Evolutionary conservation across 2,113 vertebrate species (phyloP).

Genomic region (Rhineura floridana): DNA sequence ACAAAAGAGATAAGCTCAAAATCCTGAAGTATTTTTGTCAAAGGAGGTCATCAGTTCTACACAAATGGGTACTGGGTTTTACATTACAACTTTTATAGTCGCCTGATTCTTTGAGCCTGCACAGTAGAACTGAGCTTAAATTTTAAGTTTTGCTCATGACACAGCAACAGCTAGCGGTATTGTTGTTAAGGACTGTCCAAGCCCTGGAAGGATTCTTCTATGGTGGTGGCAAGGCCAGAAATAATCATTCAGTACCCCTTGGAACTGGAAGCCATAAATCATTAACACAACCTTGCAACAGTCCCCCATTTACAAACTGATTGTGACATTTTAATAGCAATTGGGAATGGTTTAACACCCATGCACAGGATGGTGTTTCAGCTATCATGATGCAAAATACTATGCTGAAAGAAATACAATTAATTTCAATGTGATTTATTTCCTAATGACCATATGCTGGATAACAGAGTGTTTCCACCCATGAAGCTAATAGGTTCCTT

Average conservation of each 20-base stretch:
- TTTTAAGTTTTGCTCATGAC: background rate
- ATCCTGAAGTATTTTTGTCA: background rate
- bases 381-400: background rate
- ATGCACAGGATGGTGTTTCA: background rate
- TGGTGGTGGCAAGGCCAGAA: background rate
- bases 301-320: background rate
- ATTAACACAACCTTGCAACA: background rate
- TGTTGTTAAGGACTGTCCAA: background rate
- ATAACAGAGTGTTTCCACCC: background rate
- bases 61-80: background rate
- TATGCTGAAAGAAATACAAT: background rate
- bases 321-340: background rate
- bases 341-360: background rate
- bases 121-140: background rate
- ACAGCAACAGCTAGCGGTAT: background rate
- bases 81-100: background rate
- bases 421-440: background rate
- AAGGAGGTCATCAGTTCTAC: background rate
- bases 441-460: background rate
- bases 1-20: background rate
- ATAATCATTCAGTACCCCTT: background rate
- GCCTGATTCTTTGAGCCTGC: background rate
- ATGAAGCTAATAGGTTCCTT: background rate
- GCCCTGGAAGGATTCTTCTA: background rate
- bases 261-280: background rate